Base-by-base conservation (phyloP, 2,113 vertebrate species). In the Ginglymostoma cirratum region DNA sequence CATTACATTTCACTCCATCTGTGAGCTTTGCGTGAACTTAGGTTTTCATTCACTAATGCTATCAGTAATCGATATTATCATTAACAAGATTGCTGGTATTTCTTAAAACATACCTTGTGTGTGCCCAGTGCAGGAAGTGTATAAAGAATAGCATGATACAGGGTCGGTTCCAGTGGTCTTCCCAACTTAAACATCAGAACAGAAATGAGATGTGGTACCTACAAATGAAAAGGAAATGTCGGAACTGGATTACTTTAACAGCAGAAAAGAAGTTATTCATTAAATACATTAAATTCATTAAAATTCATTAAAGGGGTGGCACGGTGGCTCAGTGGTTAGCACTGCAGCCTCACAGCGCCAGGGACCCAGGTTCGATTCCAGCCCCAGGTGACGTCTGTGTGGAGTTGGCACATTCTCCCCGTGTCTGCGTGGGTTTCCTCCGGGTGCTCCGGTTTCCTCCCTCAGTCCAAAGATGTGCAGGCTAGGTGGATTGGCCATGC, bases 171-270 rank as follows among this genome's bases (percentile, higher is more conserved):
- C 96, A 98, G 97, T 65, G 98, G 98, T 96, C 97, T 98, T 96
- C 98, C 98, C 96, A 99, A 97, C 96, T 98, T 99, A 97, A 98
- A 99, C 97, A 99, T 96, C 96, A 99, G 97, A 96, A 99, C 98
- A 23, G 98, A 98, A 94, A 99, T 97, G 52, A 99, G 96, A 97
- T 98, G 98, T 19, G 99, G 98, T 45, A 98, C 98, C 99, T 99
- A 92, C n/a, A 97, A 97, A 96, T 97, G 80, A 96, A 96, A 97
- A 89, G 66, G 93, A 80, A 96, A 96, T 2, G 96, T 55, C 19
- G 78, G 96, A 21, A 96, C 89, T 96, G 70, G 34, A 0, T 48
- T 96, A 96, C 93, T 23, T 15, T 1, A 78, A 27, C 86, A 0
- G 34, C 76, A 24, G 95, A 27, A 85, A 96, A 93, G 55, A 30